A percentile compares a stretch with the other conserved stretches of the same genome.
These are phyloP conservation scores for Pheosia tremula DNA, from an alignment of 2,888 invertebrate species.

Conservation along the genomic window DNA sequence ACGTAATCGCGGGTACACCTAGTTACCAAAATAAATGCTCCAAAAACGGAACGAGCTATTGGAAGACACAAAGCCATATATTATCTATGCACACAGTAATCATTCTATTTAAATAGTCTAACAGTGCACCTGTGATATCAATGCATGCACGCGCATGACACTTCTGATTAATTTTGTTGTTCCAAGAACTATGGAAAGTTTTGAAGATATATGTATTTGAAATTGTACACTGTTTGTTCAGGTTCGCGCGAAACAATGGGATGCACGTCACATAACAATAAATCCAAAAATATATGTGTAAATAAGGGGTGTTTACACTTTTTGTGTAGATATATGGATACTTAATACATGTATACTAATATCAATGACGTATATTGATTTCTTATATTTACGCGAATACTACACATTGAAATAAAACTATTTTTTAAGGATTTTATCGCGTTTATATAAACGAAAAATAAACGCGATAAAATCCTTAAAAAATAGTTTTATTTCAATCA, in stretches of 20 bases:
- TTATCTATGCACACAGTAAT: background rate
- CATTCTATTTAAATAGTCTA: background rate
- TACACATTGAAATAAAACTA: no score
- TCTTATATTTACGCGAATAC: no score
- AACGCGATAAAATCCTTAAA: no score
- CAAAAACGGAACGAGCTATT: background rate
- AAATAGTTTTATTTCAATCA: no score
- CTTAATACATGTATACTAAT: no score
- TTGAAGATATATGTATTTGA: background rate
- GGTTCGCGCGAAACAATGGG: constrained; percentile 1
- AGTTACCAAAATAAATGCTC: no score
- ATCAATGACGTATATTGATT: no score
- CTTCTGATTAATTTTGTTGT: background rate
- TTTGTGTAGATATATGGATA: background rate
- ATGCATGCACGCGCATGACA: background rate
- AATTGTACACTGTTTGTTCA: background rate
- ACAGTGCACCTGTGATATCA: constrained; percentile 4
- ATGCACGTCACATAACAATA: constrained; percentile 3
- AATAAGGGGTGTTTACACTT: background rate
- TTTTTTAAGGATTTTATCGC: no score
- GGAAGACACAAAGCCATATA: background rate
- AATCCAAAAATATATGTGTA: background rate
- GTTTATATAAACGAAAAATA: no score
- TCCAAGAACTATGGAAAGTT: constrained; percentile 5
- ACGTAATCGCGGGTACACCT: no score